Percentiles rank a stretch among this genome's conserved stretches.
These are phyloP conservation scores for Drosophila rufa DNA, from an alignment of 1,140 invertebrate genomes.

Conservation along the genomic window DNA sequence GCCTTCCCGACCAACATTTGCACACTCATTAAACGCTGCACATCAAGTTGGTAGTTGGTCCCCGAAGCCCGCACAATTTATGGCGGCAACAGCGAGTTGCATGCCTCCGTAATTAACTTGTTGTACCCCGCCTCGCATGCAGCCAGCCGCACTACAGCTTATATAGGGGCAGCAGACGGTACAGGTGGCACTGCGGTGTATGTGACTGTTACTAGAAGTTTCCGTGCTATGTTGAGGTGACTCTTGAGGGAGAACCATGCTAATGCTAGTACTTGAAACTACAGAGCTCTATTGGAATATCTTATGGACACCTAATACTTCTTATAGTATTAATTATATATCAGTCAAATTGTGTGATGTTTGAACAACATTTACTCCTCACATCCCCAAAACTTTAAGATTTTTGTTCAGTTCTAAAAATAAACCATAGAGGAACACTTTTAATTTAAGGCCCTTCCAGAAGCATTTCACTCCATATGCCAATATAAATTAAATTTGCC, in stretches of 20 bases:
- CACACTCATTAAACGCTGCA: conserved; percentile 73
- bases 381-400: too few species aligned
- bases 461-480: conserved; percentile 34
- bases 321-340: neutral
- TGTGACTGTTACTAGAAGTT: conserved; percentile 56
- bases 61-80: conserved; percentile 70
- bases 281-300: too few species aligned
- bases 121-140: conserved; percentile 61
- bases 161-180: conserved; percentile 18
- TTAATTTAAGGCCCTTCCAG: conserved; percentile 40
- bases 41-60: conserved; percentile 31
- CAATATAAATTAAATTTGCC: conserved; percentile 61
- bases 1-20: conserved; percentile 54
- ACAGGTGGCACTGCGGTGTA: conserved; percentile 40
- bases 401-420: neutral
- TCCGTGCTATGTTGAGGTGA: conserved; percentile 7
- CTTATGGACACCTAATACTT: too few species aligned
- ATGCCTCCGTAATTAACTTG: conserved; percentile 78
- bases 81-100: conserved; percentile 54
- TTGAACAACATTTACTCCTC: too few species aligned
- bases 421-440: conserved; percentile 2
- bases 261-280: conserved; percentile 21
- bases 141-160: neutral
- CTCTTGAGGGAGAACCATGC: conserved; percentile 14
- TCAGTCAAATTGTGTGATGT: neutral